Percentiles rank a stretch among this genome's conserved stretches.
Conservation (phyloP, 2,797 vertebrate species). For the Hydrophis major region DNA sequence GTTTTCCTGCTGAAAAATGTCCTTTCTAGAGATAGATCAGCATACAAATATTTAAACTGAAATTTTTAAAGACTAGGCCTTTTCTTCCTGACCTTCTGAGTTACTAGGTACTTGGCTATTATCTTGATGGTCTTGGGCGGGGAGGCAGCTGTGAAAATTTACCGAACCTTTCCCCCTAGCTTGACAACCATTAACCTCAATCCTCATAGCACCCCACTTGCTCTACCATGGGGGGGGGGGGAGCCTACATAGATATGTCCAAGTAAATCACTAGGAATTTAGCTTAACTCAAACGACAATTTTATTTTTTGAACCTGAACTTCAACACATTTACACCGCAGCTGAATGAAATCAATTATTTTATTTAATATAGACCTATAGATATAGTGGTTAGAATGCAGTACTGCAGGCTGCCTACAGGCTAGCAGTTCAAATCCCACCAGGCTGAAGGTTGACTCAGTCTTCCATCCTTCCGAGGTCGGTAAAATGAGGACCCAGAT, state of each 20-base stretch:
- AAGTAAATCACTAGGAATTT: neutral
- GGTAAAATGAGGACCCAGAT: no score
- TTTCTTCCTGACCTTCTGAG: no score
- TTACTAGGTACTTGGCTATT: no score
- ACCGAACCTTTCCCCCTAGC: neutral
- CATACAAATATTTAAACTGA: no score
- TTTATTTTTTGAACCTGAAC: neutral
- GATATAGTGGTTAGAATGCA: neutral
- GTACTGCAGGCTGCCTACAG: no score
- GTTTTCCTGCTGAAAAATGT: no score
- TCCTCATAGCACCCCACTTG: neutral
- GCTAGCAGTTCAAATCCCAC: no score
- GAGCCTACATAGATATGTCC: neutral
- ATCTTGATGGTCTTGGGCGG: no score
- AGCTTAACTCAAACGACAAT: neutral
- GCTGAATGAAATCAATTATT: neutral
- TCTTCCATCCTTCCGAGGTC: no score
- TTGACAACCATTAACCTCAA: neutral
- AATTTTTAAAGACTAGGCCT: no score
- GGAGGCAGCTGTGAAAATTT: neutral
- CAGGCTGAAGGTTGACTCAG: no score
- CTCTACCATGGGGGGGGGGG: neutral
- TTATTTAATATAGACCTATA: neutral
- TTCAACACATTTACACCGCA: neutral
- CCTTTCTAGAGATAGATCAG: no score